A percentile compares a stretch with the other conserved stretches of the same genome.
These are phyloP conservation scores for Petrocephalus zakoni DNA, from an alignment of 2,113 vertebrate species.

Conservation along the genomic window DNA sequence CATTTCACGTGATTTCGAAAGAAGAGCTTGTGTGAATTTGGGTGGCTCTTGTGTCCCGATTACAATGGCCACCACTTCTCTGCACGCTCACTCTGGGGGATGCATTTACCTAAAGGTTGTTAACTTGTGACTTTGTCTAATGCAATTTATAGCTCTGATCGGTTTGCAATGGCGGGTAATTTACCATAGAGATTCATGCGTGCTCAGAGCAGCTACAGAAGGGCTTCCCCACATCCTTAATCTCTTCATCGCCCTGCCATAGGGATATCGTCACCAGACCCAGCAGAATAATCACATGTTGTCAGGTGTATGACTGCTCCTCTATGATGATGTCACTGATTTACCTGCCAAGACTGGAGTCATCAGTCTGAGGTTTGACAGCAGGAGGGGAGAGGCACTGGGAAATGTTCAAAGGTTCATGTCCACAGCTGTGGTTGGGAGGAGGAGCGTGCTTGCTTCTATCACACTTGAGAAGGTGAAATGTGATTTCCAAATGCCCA, in stretches of 20 bases:
- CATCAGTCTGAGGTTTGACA: background rate
- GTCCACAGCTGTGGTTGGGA: background rate
- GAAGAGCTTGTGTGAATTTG: background rate
- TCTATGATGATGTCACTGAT: background rate
- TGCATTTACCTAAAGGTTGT: background rate
- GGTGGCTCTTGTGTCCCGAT: background rate
- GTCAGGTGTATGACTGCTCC: background rate
- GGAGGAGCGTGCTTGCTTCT: background rate
- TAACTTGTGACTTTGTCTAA: background rate
- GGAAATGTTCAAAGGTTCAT: background rate
- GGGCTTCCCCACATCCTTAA: background rate
- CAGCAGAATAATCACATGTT: background rate
- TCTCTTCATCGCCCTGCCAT: background rate
- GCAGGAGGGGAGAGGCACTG: background rate
- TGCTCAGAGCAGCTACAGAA: background rate
- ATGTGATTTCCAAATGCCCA: background rate
- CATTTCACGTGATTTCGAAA: background rate
- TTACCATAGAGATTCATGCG: background rate
- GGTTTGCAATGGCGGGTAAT: background rate
- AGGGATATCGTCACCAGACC: background rate
- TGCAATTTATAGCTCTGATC: background rate
- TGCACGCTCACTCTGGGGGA: background rate
- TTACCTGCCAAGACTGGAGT: background rate
- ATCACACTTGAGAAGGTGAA: background rate
- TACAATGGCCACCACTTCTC: background rate